phyloP scores from a whole-genome alignment of 1,140 invertebrate genomes.

The Triops longicaudatus region DNA sequence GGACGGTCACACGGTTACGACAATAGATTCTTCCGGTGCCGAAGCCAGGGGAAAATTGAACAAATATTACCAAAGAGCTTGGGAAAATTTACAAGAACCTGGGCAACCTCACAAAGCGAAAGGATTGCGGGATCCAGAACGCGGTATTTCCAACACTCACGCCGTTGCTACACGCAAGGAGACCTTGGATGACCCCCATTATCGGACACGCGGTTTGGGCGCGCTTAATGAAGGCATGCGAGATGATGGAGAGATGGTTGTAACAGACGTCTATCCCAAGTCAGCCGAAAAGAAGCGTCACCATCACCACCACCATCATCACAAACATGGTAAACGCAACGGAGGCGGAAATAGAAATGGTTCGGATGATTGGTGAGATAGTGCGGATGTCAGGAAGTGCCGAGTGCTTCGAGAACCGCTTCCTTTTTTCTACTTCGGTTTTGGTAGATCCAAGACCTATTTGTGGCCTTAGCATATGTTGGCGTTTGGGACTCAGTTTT shows the following conservation, averaged over 20 bases:
- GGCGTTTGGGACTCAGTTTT: too few species aligned
- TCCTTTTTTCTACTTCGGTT: too few species aligned
- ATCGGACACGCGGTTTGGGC: constrained; percentile 33
- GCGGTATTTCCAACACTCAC: constrained; percentile 41
- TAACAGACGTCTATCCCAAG: constrained; percentile 53
- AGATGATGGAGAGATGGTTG: constrained; percentile 69
- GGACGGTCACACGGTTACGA: constrained; percentile 78
- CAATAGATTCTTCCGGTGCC: constrained; percentile 62
- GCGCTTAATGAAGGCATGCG: constrained; percentile 52
- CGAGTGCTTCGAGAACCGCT: too few species aligned
- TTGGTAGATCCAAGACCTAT: too few species aligned
- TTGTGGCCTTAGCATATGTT: too few species aligned
- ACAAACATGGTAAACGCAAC: constrained; percentile 33
- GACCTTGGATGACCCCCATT: constrained; percentile 55
- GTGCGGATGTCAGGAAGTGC: constrained; percentile 23
- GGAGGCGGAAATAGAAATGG: constrained; percentile 27
- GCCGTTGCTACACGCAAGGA: constrained; percentile 55
- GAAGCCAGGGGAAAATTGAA: constrained; percentile 72
- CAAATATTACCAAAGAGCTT: constrained; percentile 77
- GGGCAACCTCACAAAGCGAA: constrained; percentile 49
- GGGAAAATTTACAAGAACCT: constrained; percentile 82
- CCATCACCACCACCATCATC: constrained; percentile 62
- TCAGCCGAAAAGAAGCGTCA: constrained; percentile 60
- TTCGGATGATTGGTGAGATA: constrained; percentile 22
- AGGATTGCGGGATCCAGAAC: constrained; percentile 31